Evolutionary conservation across 2,888 invertebrate species (phyloP), one percentile per base, ranked within the genome.

Genomic region (Drosophila neotestacea): DNA sequence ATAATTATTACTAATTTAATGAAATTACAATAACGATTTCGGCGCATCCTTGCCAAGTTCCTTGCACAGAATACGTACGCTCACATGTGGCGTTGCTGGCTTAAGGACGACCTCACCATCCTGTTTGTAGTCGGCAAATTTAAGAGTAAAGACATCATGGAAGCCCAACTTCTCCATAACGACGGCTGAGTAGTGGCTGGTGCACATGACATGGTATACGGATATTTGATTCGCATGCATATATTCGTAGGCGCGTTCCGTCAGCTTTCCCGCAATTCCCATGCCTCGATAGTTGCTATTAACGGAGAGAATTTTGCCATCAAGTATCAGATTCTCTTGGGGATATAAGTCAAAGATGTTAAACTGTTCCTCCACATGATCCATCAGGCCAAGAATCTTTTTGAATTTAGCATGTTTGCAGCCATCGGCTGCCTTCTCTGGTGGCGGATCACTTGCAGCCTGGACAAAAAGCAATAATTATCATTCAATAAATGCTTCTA

Each of bases 161-260:
- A 96, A 96, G 44, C 96, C 96, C 28, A 95, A 92, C 79, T 95
- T 94, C 72, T 95, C 94, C 55, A 96, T 95, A 0, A 96, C 95
- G 90, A 94, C 94, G 0, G 96, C 96, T 1, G 96, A 96, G 91
- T 94, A 97, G 67, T 95, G 94, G 85, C 96, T 97, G 5, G 96
- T 95, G 68, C 96, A 96, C 78, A 96, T 95, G 44, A 95, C 94
- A 30, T 96, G 94, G 66, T 96, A 93, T 6, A 96, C 92, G n/a
- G 87, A 82, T 50, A 93, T 92, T 0, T 89, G 77, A 34, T 92
- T 79, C 27, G 90, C 85, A 0, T 88, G 87, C 92, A 93, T 92
- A 69, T 89, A 92, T 6, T 92, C 91, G 16, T 92, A 84, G 48
- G 90, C 85, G 3, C 79, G 74, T 70, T 92, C 91, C 2, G 92